Conservation (phyloP, 1,140 invertebrate species). For the Vanessa tameamea region DNA sequence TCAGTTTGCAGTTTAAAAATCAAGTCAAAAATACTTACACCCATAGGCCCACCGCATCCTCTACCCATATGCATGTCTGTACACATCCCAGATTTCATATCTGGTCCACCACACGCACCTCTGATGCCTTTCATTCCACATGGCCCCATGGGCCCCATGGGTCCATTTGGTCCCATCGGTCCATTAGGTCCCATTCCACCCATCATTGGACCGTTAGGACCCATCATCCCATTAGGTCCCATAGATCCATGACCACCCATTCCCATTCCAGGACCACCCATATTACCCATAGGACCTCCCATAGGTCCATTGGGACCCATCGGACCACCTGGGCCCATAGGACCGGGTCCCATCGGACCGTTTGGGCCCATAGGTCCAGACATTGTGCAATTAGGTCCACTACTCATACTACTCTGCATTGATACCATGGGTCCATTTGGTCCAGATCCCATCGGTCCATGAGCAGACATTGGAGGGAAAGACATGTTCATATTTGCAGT, state of each 20-base stretch:
- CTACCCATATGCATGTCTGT: slow-evolving; percentile 79
- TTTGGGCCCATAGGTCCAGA: slow-evolving; percentile 74
- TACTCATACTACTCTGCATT: slow-evolving; percentile 71
- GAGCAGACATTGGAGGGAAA: slow-evolving; percentile 71
- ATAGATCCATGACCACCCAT: slow-evolving; percentile 78
- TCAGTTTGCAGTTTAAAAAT: not conserved
- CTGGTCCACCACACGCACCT: slow-evolving; percentile 73
- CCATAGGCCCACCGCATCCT: slow-evolving; percentile 78
- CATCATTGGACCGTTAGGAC: slow-evolving; percentile 78
- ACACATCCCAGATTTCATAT: slow-evolving; percentile 78
- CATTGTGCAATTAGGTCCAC: slow-evolving; percentile 73
- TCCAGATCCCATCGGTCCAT: slow-evolving; percentile 69
- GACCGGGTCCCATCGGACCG: slow-evolving; percentile 68
- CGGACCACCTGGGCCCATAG: slow-evolving; percentile 68
- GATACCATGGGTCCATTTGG: slow-evolving; percentile 75
- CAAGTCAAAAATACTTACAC: slow-evolving; percentile 57
- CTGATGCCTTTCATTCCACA: slow-evolving; percentile 78
- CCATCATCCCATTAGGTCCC: slow-evolving; percentile 79
- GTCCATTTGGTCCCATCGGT: slow-evolving; percentile 76
- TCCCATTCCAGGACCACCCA: slow-evolving; percentile 72
- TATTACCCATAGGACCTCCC: slow-evolving; percentile 72
- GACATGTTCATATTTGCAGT: slow-evolving; percentile 74
- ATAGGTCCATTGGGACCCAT: slow-evolving; percentile 76
- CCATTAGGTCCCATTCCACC: slow-evolving; percentile 75
- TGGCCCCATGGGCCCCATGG: slow-evolving; percentile 69